Evolutionary conservation across 2,797 vertebrate species (phyloP), one percentile per base, ranked within the genome.

Genomic region (Bryconaethiops microstoma): DNA sequence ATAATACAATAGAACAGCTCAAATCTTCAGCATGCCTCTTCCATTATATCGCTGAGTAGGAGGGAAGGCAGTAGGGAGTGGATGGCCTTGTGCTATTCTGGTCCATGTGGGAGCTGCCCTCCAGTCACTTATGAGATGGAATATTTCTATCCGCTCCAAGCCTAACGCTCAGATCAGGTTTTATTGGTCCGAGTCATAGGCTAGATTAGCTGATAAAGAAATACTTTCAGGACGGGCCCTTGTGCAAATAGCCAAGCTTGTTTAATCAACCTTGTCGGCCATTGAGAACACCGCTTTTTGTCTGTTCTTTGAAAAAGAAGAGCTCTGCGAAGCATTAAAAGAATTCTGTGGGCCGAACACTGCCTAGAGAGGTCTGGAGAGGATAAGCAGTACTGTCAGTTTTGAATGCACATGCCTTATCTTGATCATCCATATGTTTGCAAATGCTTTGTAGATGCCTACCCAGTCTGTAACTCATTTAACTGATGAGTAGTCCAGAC

Each of bases 51-150:
- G 23, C 6, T 39, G 62, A 64, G 62, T 64, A 75, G 71, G 78
- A 59, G 63, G 63, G 25, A 40, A 68, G 12, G 50, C 52, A 74
- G 62, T 23, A 65, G 62, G 23, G 65, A 62, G 75, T 69, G 55
- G 9, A 50, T 48, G 45, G 45, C 45, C 68, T 29, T 79, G 77
- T 5, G 69, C 77, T 80, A 74, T 80, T 80, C 78, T 59, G 39
- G 71, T 29, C 62, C 62, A 7, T 80, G 78, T 79, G 78, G 78
- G 70, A 74, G 78, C 62, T 13, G 13, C 70, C 71, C 35, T 65
- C 45, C 35, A 64, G 60, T 25, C 50, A 25, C 62, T 74, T 7
- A 5, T 23, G 54, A 67, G 70, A 67, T 80, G 62, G 60, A 74
- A 74, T 60, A 54, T 80, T 80, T 23, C 78, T 50, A 19, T 75